Evolutionary conservation across 2,113 vertebrate genomes (phyloP), one percentile per base, ranked within the genome.

Genomic region (Phalacrocorax aristotelis): DNA sequence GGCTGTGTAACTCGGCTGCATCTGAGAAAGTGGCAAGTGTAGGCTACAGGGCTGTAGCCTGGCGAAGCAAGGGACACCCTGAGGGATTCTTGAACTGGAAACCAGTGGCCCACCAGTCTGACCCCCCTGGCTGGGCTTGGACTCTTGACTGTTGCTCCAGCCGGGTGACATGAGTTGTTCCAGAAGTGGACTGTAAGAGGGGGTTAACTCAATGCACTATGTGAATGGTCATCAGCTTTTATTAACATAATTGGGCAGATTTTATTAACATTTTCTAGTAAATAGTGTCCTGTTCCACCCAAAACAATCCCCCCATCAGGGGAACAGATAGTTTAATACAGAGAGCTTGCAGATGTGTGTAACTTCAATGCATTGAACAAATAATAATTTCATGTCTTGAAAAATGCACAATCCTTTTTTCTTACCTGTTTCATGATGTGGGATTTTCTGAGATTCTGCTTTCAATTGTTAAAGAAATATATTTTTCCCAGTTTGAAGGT

Each of bases 131-230:
- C 18, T 61, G 54, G 57, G 10, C 29, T 86, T 76, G 19, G 5
- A 7, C 13, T 92, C 25, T 22, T 0, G 0, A 5, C 19, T 74
- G 21, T 49, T 12, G 3, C 49, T 69, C 3, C 38, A 68, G 34
- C 0, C 0, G 12, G 32, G 29, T 62, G 60, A 54, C 20, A 32
- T 0, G 1, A 40, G 27, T 5, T 10, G 5, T 9, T 42, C 36
- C 18, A 5, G 46, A 26, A 48, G 29, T 42, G 21, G 29, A 16
- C 11, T 34, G 66, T 25, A 27, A 19, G 26, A 70, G 23, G 8
- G 27, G 42, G 32, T 82, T 13, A 85, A 60, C 38, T 32, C 34
- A 77, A 48, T 20, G 17, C 42, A 46, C 25, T 8, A 0, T 40
- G 36, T 42, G 13, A 78, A 14, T 34, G 60, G 55, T 55, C 44